Percentiles rank a stretch among this genome's conserved stretches.
phyloP scores from a whole-genome alignment of 2,888 invertebrate species.

The Platycheirus albimanus region DNA sequence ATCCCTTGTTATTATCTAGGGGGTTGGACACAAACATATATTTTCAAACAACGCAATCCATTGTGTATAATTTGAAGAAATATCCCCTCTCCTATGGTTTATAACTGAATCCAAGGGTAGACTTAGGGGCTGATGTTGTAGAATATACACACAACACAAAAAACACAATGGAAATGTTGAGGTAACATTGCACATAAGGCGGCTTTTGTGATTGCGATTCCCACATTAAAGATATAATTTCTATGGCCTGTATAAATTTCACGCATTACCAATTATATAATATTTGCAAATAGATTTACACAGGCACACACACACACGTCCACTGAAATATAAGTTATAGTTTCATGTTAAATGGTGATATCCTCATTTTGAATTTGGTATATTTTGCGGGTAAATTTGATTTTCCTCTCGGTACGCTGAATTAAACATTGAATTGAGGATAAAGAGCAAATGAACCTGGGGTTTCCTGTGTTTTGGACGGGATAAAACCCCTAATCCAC shows the following conservation, averaged over 20 bases:
- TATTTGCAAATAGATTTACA: slow-evolving; percentile 56
- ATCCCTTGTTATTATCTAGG: slow-evolving; percentile 10
- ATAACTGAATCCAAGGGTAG: background rate
- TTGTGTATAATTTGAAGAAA: slow-evolving; percentile 23
- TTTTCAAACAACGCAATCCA: slow-evolving; percentile 31
- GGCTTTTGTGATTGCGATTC: slow-evolving; percentile 49
- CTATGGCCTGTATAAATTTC: slow-evolving; percentile 62
- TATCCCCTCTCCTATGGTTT: slow-evolving; percentile 16
- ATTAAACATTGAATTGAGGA: slow-evolving; percentile 68
- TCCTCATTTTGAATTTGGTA: slow-evolving; percentile 33
- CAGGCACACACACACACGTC: background rate
- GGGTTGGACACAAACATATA: slow-evolving; percentile 23
- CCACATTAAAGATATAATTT: slow-evolving; percentile 54
- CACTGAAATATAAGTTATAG: too few species aligned
- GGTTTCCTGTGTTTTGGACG: slow-evolving; percentile 63
- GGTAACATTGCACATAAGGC: slow-evolving; percentile 62
- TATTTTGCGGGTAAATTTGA: slow-evolving; percentile 39
- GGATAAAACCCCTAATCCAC: slow-evolving; percentile 74
- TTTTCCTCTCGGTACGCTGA: slow-evolving; percentile 31
- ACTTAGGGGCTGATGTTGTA: slow-evolving; percentile 21
- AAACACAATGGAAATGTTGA: slow-evolving; percentile 57
- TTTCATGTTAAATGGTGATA: slow-evolving; percentile 9
- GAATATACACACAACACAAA: slow-evolving; percentile 11
- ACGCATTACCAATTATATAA: slow-evolving; percentile 68
- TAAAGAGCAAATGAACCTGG: slow-evolving; percentile 64